Conservation (phyloP, 2,797 vertebrate genomes). For the Arnoldichthys spilopterus region DNA sequence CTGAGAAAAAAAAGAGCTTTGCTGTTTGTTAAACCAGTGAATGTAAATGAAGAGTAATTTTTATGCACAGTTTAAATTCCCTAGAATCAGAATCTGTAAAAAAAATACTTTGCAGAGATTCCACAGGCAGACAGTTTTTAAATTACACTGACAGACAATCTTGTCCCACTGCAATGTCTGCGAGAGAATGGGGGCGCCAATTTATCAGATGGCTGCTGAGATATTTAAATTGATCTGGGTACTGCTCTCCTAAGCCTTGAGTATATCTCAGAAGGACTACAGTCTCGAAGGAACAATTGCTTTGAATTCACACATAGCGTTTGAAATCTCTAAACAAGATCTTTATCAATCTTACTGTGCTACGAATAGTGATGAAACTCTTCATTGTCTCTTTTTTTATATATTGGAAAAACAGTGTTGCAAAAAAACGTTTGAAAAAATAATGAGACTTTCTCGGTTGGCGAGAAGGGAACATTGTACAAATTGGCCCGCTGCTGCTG, state of each 20-base stretch:
- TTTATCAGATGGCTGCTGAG: background rate
- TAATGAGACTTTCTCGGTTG: slow-evolving; percentile 13
- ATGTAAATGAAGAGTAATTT: background rate
- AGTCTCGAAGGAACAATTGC: background rate
- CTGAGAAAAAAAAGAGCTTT: background rate
- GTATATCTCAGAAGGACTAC: background rate
- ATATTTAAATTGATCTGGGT: slow-evolving; percentile 9
- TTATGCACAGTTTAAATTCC: background rate
- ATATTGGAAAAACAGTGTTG: background rate
- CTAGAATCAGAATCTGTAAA: background rate
- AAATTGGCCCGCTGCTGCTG: slow-evolving; percentile 23
- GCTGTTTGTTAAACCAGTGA: background rate
- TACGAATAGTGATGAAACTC: background rate
- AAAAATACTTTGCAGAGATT: background rate
- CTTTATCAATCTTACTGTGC: background rate
- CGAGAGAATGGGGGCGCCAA: background rate
- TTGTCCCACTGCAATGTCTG: background rate
- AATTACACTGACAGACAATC: slow-evolving; percentile 10
- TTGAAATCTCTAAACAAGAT: background rate
- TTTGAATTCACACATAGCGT: background rate
- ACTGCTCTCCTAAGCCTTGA: background rate
- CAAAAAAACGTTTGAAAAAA: background rate
- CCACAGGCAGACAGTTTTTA: background rate
- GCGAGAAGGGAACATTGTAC: background rate
- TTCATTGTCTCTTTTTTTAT: background rate